Conservation (phyloP, 2,888 invertebrate species). For the Choristoneura rosaceana region DNA sequence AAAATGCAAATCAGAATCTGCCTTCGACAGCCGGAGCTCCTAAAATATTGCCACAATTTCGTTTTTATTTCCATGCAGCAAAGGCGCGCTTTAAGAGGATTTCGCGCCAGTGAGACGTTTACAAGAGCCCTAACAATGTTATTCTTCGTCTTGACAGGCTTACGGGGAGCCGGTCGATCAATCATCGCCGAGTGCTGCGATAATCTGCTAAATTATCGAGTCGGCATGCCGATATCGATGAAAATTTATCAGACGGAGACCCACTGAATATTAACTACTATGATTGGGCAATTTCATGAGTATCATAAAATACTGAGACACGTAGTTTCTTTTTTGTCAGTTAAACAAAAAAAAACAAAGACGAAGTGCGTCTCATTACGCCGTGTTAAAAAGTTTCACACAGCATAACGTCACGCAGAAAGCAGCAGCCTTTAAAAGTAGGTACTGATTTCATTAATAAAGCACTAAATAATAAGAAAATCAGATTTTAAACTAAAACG, state of each 20-base stretch:
- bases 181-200: conserved; percentile 72
- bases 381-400: no score
- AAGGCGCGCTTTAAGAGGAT: conserved; percentile 70
- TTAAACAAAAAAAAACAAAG: no score
- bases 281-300: no score
- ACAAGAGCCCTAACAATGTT: conserved; percentile 81
- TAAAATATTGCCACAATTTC: conserved; percentile 52
- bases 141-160: conserved; percentile 80
- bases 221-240: conserved; percentile 57
- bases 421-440: no score
- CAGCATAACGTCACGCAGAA: no score
- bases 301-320: no score
- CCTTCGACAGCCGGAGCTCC: conserved; percentile 37
- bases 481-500: background rate
- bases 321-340: no score
- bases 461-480: background rate
- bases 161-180: conserved; percentile 72
- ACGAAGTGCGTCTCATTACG: no score
- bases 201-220: conserved; percentile 53
- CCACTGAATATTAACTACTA: background rate
- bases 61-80: conserved; percentile 53
- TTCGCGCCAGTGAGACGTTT: conserved; percentile 74
- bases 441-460: no score
- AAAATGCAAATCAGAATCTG: conserved; percentile 6
- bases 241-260: conserved; percentile 5